These are phyloP conservation scores for Myripristis murdjan DNA, from an alignment of 2,797 vertebrate species.

Conservation along the genomic window DNA sequence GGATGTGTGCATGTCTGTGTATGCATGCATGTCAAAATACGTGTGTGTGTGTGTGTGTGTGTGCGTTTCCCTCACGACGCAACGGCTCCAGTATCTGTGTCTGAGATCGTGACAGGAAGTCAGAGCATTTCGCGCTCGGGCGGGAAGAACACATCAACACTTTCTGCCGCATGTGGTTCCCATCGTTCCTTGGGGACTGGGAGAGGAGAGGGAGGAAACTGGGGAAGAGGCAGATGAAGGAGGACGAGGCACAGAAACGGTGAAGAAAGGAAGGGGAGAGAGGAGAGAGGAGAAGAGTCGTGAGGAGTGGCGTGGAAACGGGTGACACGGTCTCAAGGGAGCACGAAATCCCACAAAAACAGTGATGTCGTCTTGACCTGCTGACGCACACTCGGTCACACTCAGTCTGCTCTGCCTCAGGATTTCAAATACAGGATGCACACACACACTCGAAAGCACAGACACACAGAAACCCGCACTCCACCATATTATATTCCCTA, in stretches of 20 bases:
- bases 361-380: constrained; percentile 2
- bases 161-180: constrained; percentile 49
- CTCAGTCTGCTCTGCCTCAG: background rate
- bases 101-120: constrained; percentile 69
- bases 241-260: background rate
- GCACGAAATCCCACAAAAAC: background rate
- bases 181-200: constrained; percentile 47
- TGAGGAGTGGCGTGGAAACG: background rate
- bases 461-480: background rate
- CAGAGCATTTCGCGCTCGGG: constrained; percentile 53
- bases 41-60: constrained; percentile 18
- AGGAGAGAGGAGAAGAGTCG: background rate
- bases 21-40: background rate
- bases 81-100: constrained; percentile 40
- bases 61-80: constrained; percentile 41
- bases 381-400: background rate
- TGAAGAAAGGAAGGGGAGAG: constrained; percentile 12
- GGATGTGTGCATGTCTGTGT: constrained; percentile 14
- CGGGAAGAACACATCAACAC: constrained; percentile 44
- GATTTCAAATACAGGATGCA: background rate
- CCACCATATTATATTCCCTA: no score
- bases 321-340: background rate
- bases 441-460: background rate
- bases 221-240: constrained; percentile 17
- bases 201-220: constrained; percentile 51